These are phyloP conservation scores for Coelopa pilipes DNA, from an alignment of 2,888 invertebrate species.

Conservation along the genomic window DNA sequence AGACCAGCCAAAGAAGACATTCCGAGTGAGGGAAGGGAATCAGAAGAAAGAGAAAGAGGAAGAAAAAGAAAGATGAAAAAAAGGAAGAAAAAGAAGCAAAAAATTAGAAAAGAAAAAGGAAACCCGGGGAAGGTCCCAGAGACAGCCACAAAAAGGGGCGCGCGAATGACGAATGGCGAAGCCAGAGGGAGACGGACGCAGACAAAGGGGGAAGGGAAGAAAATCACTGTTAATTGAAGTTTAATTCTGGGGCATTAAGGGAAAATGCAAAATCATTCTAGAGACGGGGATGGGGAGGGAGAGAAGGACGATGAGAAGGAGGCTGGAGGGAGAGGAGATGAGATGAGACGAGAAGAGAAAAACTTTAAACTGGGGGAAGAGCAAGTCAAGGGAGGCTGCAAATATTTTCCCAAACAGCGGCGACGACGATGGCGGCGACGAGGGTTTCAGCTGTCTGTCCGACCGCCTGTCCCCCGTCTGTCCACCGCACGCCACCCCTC, in stretches of 20 bases:
- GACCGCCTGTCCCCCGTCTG: too few relatives aligned
- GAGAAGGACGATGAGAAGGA: neutral
- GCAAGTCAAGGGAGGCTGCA: neutral
- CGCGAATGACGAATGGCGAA: neutral
- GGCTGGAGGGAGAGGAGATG: neutral
- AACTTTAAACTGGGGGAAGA: neutral
- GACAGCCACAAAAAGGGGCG: neutral
- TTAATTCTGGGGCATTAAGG: slow-evolving; percentile 42
- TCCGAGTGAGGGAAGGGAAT: neutral
- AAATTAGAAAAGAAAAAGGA: neutral
- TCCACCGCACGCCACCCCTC: too few relatives aligned
- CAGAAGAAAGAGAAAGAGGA: neutral
- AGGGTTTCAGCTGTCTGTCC: too few relatives aligned
- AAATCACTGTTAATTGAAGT: slow-evolving; percentile 45
- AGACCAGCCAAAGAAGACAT: slow-evolving; percentile 4
- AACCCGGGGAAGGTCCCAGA: neutral
- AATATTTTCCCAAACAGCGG: neutral
- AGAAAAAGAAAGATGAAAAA: neutral
- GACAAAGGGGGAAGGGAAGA: neutral
- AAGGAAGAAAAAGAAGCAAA: neutral
- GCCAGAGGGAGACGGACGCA: neutral
- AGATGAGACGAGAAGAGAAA: neutral
- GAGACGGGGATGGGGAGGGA: neutral
- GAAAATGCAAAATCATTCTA: slow-evolving; percentile 35
- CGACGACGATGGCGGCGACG: too few relatives aligned